Evolutionary conservation across 2,888 invertebrate species (phyloP).

Genomic region (Autographa pulchrina): DNA sequence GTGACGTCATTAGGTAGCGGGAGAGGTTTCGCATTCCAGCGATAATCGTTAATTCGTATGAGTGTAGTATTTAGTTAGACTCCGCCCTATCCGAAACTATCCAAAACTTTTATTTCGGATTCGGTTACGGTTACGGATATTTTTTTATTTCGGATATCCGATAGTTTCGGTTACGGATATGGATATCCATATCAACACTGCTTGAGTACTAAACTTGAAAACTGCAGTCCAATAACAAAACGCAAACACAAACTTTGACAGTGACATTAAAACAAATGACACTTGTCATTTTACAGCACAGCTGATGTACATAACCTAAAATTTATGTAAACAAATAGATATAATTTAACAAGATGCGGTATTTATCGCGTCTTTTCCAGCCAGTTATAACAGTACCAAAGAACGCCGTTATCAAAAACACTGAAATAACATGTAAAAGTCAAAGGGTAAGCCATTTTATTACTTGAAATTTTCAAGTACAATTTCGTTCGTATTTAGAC

Average conservation of each 20-base stretch:
- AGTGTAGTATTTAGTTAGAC: too few relatives aligned
- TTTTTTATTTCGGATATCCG: too few relatives aligned
- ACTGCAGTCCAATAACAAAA: constrained; percentile 29
- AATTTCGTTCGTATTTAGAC: not conserved
- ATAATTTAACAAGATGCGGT: constrained; percentile 77
- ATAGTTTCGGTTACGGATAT: too few relatives aligned
- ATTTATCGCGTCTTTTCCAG: constrained; percentile 92
- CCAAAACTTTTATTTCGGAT: too few relatives aligned
- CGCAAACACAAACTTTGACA: constrained; percentile 15
- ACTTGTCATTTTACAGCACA: constrained; percentile 16
- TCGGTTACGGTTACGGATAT: too few relatives aligned
- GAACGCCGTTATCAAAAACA: constrained; percentile 89
- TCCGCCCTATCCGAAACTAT: too few relatives aligned
- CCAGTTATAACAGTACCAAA: constrained; percentile 91
- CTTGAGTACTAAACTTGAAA: too few relatives aligned
- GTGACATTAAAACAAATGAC: constrained; percentile 26
- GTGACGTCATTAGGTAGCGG: too few relatives aligned
- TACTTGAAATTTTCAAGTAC: not conserved
- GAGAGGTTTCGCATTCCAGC: too few relatives aligned
- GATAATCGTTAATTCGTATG: too few relatives aligned
- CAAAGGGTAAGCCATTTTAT: constrained; percentile 90
- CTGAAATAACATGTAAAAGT: constrained; percentile 92
- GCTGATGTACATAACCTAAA: constrained; percentile 55
- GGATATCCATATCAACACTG: too few relatives aligned
- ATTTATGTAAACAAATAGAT: constrained; percentile 8